Percentiles rank a stretch among this genome's conserved stretches.
Conservation (phyloP, 2,113 vertebrate genomes). For the Ginglymostoma cirratum region DNA sequence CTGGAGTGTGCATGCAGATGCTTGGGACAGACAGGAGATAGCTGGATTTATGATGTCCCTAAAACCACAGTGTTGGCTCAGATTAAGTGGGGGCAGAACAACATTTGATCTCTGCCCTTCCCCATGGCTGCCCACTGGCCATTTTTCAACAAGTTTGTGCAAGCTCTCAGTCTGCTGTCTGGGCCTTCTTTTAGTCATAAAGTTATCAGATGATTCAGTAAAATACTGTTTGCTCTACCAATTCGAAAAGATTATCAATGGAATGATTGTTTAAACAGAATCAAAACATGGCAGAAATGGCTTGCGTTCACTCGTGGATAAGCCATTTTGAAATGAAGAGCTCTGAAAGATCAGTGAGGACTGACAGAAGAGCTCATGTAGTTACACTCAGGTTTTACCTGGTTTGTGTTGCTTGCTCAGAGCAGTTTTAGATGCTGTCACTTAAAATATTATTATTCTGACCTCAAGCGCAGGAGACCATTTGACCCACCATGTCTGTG, state of each 20-base stretch:
- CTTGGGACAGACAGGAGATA: not conserved
- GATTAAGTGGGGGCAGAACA: not conserved
- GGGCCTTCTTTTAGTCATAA: not conserved
- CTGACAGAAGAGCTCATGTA: not conserved
- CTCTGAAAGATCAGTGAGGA: not conserved
- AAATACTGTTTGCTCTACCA: not conserved
- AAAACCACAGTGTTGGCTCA: too few relatives aligned
- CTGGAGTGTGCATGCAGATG: not conserved
- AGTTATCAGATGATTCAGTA: not conserved
- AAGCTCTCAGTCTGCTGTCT: not conserved
- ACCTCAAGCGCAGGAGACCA: not conserved
- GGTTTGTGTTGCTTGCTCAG: not conserved
- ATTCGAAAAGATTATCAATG: not conserved
- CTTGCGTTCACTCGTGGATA: not conserved
- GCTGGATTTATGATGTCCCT: too few relatives aligned
- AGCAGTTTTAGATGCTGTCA: not conserved
- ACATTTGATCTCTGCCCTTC: not conserved
- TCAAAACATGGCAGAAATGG: not conserved
- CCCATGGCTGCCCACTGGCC: not conserved
- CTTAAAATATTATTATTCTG: not conserved
- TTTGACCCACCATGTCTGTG: too few relatives aligned
- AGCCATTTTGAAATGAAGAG: not conserved
- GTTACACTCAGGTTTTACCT: too few relatives aligned
- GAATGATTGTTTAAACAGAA: not conserved
- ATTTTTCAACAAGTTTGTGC: not conserved